These are phyloP conservation scores for Stercorarius parasiticus DNA, from an alignment of 2,113 vertebrate species.

Conservation along the genomic window DNA sequence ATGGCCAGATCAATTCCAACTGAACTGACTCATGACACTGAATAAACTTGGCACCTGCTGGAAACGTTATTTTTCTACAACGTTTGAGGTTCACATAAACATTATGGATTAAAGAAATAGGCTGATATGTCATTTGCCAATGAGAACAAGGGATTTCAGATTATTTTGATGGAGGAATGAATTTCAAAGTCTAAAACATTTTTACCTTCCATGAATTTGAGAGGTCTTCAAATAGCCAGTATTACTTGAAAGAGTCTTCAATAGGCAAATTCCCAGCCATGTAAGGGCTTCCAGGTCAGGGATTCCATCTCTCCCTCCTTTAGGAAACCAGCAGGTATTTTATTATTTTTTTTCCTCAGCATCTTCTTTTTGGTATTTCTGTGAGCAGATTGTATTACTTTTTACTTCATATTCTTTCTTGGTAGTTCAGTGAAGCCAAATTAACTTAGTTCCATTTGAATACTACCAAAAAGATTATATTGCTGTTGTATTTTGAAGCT, in stretches of 20 bases:
- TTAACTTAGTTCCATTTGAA: neutral
- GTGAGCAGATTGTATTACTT: neutral
- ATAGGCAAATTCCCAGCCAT: neutral
- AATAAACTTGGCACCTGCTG: neutral
- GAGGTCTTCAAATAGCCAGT: neutral
- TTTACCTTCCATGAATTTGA: neutral
- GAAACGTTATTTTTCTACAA: neutral
- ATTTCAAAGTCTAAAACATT: neutral
- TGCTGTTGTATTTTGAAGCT: neutral
- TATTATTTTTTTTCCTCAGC: neutral
- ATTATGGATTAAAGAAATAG: neutral
- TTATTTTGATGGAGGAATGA: neutral
- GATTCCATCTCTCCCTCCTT: neutral
- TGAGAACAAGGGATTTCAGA: neutral
- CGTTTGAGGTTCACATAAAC: neutral
- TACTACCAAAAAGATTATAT: neutral
- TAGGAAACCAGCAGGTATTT: neutral
- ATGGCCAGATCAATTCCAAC: neutral
- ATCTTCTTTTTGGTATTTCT: neutral
- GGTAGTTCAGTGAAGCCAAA: neutral
- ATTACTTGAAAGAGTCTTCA: neutral
- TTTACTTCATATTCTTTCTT: neutral
- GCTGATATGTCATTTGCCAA: neutral
- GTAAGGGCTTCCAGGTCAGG: neutral
- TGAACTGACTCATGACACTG: neutral